Conservation (phyloP, 1,140 invertebrate species). For the Neoseiulus cucumeris region DNA sequence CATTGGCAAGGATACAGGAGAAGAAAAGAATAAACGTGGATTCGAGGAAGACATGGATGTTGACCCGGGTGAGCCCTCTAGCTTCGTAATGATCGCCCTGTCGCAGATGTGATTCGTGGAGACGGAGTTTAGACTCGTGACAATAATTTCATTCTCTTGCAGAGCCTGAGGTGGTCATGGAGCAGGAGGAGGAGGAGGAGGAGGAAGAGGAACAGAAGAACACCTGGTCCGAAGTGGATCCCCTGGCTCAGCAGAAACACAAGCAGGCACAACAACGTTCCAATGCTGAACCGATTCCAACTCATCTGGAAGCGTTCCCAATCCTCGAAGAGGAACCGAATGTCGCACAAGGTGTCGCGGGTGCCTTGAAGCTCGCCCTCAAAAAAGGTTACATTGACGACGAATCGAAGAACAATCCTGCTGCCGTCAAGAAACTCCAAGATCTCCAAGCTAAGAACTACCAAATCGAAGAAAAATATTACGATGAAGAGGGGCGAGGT, state of each 20-base stretch:
- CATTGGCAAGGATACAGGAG: conserved; percentile 13
- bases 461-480: conserved; percentile 80
- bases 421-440: conserved; percentile 49
- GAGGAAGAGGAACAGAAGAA: conserved; percentile 23
- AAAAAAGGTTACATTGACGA: conserved; percentile 86
- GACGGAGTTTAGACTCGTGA: too few relatives aligned
- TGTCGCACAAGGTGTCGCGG: conserved; percentile 70
- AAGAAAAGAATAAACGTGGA: background rate
- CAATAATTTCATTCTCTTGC: background rate
- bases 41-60: background rate
- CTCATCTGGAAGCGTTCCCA: conserved; percentile 20
- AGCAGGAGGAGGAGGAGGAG: conserved; percentile 16
- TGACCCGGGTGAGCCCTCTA: background rate
- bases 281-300: conserved; percentile 34
- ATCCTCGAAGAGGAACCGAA: conserved; percentile 88
- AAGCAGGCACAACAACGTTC: background rate
- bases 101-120: too few relatives aligned
- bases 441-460: conserved; percentile 73
- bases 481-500: conserved; percentile 37
- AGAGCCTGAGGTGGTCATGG: conserved; percentile 12
- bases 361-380: conserved; percentile 70
- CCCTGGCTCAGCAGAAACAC: background rate
- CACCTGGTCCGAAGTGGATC: conserved; percentile 15
- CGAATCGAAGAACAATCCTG: conserved; percentile 38
- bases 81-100: too few relatives aligned